Base-by-base conservation (phyloP, 2,797 vertebrate genomes). In the Danionella dracula region DNA sequence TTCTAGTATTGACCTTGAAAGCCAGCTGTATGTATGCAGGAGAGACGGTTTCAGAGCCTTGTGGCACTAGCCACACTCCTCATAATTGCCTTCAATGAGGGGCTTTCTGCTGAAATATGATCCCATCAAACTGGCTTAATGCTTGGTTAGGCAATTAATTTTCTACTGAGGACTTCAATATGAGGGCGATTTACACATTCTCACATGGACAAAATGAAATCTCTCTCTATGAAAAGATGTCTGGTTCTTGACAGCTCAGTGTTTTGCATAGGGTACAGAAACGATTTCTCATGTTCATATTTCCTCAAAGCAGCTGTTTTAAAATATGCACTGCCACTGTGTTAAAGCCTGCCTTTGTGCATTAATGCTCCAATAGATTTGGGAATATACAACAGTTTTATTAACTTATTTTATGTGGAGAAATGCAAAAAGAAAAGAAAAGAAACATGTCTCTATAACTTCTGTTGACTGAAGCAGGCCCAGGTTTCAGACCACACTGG, bases 201-300 rank as follows among this genome's bases (percentile, higher is more conserved):
- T 48, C 12, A 29, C 19, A 12, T 1, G 9, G 44, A 34, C 34
- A 44, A 60, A 27, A 23, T 2, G 1, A 9, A 32, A 27, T 63
- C 1, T 59, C 29, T 69, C 15, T 37, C 19, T 38, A 42, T 56
- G 21, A 29, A 57, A 40, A 29, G 5, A 16, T 29, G 31, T 38
- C 12, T 38, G 31, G 50, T 56, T 56, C 35, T 58, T 48, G 41
- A 62, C 32, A 58, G 12, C 44, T 50, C 38, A 15, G 44, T 41
- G 20, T 65, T 76, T 70, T 65, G 46, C 42, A 23, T 19, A 37
- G 50, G 44, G 50, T 6, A 62, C 29, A 13, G 57, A 64, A 58
- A 46, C 20, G 5, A 29, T 65, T 49, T 21, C 37, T 19, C 31
- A 40, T 12, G 15, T 11, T 12, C 10, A 31, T 21, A 4, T 15